Percentiles rank a stretch among this genome's conserved stretches.
phyloP scores from a whole-genome alignment of 2,113 vertebrate species.

The Reinhardtius hippoglossoides region DNA sequence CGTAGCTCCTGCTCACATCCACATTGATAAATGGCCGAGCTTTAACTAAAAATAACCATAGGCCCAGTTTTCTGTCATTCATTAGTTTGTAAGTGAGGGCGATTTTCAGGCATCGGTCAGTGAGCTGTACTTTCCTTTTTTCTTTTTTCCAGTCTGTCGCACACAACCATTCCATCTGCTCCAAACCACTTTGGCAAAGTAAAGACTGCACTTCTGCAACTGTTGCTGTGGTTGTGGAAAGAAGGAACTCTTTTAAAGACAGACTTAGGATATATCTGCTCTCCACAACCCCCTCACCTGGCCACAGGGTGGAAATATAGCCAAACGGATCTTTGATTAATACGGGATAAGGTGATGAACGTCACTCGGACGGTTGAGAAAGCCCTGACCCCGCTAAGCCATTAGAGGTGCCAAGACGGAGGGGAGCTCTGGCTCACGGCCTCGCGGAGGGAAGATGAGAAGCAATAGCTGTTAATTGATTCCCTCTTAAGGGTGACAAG shows the following conservation, averaged over 20 bases:
- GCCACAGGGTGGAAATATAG: constrained; percentile 19
- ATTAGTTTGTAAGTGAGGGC: neutral
- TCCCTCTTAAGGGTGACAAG: constrained; percentile 56
- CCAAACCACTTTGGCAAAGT: constrained; percentile 42
- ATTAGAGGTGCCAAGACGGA: constrained; percentile 13
- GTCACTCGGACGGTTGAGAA: constrained; percentile 23
- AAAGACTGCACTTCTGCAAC: constrained; percentile 14
- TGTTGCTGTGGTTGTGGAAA: constrained; percentile 13
- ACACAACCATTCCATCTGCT: constrained; percentile 16
- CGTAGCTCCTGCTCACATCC: neutral
- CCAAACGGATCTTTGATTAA: constrained; percentile 44
- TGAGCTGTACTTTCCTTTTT: constrained; percentile 27
- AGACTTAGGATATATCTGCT: constrained; percentile 16
- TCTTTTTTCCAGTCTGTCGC: too few species aligned
- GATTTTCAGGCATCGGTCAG: constrained; percentile 22
- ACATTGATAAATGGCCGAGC: neutral
- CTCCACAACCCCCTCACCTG: constrained; percentile 15
- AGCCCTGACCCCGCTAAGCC: constrained; percentile 23
- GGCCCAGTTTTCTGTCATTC: neutral
- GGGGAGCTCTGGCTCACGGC: constrained; percentile 39
- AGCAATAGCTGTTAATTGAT: constrained; percentile 66
- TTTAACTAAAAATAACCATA: neutral
- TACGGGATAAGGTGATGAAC: constrained; percentile 27
- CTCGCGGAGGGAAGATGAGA: constrained; percentile 50
- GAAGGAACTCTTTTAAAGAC: constrained; percentile 31